Percentiles rank a stretch among this genome's conserved stretches.
phyloP scores from a whole-genome alignment of 2,888 invertebrate genomes.

The Diarsia brunnea region DNA sequence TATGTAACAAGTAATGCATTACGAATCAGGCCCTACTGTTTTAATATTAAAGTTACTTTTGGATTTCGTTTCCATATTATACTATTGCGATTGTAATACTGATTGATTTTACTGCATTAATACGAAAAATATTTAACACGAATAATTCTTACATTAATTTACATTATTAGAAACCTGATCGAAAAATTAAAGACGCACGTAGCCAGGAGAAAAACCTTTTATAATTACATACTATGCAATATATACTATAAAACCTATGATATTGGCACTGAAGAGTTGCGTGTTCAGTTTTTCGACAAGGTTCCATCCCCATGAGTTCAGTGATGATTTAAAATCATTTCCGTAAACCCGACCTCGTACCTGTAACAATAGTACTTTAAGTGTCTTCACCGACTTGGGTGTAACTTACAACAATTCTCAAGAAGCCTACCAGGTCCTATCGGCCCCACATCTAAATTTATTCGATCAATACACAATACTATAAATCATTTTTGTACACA shows the following conservation, averaged over 20 bases:
- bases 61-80: constrained; percentile 26
- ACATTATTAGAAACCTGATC: constrained; percentile 43
- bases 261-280: constrained; percentile 55
- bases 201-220: constrained; percentile 57
- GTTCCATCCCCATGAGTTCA: constrained; percentile 66
- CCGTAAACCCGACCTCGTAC: constrained; percentile 70
- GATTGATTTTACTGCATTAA: constrained; percentile 63
- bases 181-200: constrained; percentile 45
- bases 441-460: constrained; percentile 83
- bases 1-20: constrained; percentile 46
- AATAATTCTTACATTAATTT: constrained; percentile 59
- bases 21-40: constrained; percentile 54
- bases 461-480: constrained; percentile 88
- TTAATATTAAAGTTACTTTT: constrained; percentile 33
- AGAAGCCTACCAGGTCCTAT: constrained; percentile 81
- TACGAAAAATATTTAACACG: constrained; percentile 63
- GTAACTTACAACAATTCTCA: constrained; percentile 86
- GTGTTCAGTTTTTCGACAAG: constrained; percentile 42
- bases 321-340: constrained; percentile 70
- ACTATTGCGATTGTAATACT: constrained; percentile 63
- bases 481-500: constrained; percentile 88
- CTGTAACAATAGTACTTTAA: constrained; percentile 90
- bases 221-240: constrained; percentile 63
- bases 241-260: constrained; percentile 60
- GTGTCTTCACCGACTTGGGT: constrained; percentile 86